Percentiles rank a stretch among this genome's conserved stretches.
phyloP scores from a whole-genome alignment of 2,888 invertebrate species.

The Mesoligia furuncula region DNA sequence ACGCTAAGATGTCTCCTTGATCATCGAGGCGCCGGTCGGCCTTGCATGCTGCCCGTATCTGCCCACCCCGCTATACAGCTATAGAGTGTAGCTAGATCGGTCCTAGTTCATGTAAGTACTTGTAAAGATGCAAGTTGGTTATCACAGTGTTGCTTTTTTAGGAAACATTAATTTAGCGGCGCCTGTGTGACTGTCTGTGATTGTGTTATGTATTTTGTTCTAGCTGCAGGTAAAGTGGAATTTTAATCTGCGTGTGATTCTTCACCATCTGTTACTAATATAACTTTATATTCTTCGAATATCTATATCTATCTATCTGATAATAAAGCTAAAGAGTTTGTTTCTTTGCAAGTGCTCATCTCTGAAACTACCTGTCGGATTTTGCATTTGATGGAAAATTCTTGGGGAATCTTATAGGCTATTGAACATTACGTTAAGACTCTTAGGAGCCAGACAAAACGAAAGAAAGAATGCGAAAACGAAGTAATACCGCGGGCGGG shows the following conservation, averaged over 20 bases:
- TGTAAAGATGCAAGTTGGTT: slow-evolving; percentile 33
- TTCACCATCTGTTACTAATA: not conserved
- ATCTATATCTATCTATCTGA: not conserved
- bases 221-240: not conserved
- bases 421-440: too few relatives aligned
- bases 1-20: slow-evolving; percentile 74
- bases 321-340: not conserved
- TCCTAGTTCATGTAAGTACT: slow-evolving; percentile 55
- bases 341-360: not conserved
- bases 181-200: not conserved
- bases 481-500: too few relatives aligned
- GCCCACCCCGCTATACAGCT: slow-evolving; percentile 73
- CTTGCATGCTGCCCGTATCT: slow-evolving; percentile 81
- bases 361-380: not conserved
- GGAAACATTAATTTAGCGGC: not conserved
- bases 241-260: not conserved
- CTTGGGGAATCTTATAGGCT: not conserved
- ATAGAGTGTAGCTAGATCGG: slow-evolving; percentile 48
- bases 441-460: not conserved
- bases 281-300: not conserved
- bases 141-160: slow-evolving; percentile 14
- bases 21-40: slow-evolving; percentile 88
- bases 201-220: not conserved
- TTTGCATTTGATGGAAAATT: not conserved
- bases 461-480: not conserved